Evolutionary conservation across 2,797 vertebrate genomes (phyloP).

Genomic region (Aselliscus stoliczkanus): DNA sequence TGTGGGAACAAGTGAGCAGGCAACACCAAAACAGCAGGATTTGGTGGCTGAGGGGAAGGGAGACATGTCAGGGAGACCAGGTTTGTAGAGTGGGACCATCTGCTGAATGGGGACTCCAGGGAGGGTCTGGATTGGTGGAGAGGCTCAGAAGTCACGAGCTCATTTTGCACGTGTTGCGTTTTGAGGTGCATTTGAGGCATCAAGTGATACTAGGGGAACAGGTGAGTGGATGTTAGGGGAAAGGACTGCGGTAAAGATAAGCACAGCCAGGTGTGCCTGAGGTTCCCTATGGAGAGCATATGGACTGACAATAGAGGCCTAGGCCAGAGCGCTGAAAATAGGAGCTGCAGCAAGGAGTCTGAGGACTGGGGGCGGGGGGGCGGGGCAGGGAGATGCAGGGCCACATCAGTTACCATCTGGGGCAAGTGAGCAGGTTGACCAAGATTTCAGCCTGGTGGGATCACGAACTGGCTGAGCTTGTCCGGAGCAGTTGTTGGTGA

Average conservation of each 20-base stretch:
- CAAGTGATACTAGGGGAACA: neutral
- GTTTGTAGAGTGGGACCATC: neutral
- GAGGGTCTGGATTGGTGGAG: neutral
- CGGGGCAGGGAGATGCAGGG: neutral
- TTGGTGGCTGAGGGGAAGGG: neutral
- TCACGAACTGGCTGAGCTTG: neutral
- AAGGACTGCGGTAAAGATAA: neutral
- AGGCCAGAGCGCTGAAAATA: neutral
- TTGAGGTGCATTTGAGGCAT: neutral
- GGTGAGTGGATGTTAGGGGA: neutral
- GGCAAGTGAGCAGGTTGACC: neutral
- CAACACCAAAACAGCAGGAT: neutral
- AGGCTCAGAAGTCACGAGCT: neutral
- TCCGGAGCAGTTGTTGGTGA: no score
- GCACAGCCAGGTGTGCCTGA: neutral
- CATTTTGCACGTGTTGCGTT: neutral
- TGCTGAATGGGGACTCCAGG: no score
- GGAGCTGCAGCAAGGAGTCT: neutral
- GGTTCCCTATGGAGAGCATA: fast-evolving
- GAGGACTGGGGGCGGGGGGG: no score
- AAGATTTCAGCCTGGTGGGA: neutral
- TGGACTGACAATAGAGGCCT: neutral
- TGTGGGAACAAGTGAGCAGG: neutral
- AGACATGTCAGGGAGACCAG: neutral
- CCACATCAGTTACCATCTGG: neutral